Base-by-base conservation (phyloP, 2,888 invertebrate genomes). In the Limnephilus auricula region DNA sequence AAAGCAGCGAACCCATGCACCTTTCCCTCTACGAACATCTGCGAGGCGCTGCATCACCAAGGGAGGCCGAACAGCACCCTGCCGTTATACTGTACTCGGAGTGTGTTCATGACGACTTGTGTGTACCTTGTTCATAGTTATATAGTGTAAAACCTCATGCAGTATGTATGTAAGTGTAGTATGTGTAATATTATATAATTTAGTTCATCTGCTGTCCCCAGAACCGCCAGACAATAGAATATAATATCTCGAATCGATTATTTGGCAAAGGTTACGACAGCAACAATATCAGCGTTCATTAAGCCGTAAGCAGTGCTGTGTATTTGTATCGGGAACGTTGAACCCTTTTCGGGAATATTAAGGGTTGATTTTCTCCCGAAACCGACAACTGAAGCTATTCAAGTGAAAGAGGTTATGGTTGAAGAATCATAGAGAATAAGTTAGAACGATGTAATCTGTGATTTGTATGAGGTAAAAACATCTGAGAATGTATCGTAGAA, bases 271-370 rank as follows among this genome's bases (percentile, higher is more conserved):
- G 65, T 65, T 25, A 65, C 25, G 2, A 6, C 25, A 25, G 25
- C 25, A 25, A 65, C 65, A 25, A 65, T 65, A 65, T 65, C 25
- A 6, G 25, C 2, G 65, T n/a, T n/a, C 65, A n/a, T 65, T 65
- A 65, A 65, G 65, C 65, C 65, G 9, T 65, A 65, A 65, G 65
- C 25, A 65, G 65, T 65, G 65, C 65, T 65, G 25, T 65, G 65
- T 65, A 65, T 65, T 65, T 65, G 65, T 65, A n/a, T 65, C 65
- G 65, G n/a, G 65, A 65, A 65, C 65, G 65, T 65, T 65, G 65
- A 65, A 65, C 65, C 65, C 65, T 65, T 65, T 65, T 65, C 65
- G 6, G 25, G 65, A 65, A 65, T 65, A 65, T 65, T 65, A 65
- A 65, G 65, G 65, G 65, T 65, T 65, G 65, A 65, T 65, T 65